Evolutionary conservation across 2,888 invertebrate genomes (phyloP).

Genomic region (Hetaerina titia): DNA sequence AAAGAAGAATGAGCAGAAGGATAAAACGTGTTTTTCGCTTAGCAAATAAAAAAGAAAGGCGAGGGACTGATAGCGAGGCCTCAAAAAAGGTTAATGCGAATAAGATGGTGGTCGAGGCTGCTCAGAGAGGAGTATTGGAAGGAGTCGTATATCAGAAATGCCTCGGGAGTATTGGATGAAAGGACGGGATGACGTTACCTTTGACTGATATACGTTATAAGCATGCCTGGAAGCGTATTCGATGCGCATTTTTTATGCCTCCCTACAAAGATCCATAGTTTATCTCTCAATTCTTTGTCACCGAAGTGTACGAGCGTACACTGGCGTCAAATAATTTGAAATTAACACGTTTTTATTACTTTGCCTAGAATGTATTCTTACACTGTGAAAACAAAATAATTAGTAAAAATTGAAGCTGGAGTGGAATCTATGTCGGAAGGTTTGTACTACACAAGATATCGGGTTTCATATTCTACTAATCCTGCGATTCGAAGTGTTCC

Average conservation of each 20-base stretch:
- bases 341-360: too few species aligned
- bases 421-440: too few species aligned
- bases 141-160: neutral
- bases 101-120: neutral
- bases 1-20: neutral
- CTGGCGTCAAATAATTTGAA: neutral
- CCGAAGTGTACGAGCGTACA: neutral
- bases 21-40: neutral
- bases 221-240: neutral
- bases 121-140: neutral
- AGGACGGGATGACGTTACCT: neutral
- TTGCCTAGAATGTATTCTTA: too few species aligned
- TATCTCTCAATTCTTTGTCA: neutral
- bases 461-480: too few species aligned
- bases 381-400: too few species aligned
- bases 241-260: neutral
- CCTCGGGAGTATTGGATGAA: neutral
- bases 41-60: neutral
- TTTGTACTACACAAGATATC: too few species aligned
- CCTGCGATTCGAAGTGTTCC: too few species aligned
- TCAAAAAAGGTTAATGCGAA: constrained; percentile 22
- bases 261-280: neutral
- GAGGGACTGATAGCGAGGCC: neutral
- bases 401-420: too few species aligned
- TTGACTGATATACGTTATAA: neutral